These are phyloP conservation scores for Drosophila subobscura DNA, from an alignment of 1,140 invertebrate species.

Conservation along the genomic window DNA sequence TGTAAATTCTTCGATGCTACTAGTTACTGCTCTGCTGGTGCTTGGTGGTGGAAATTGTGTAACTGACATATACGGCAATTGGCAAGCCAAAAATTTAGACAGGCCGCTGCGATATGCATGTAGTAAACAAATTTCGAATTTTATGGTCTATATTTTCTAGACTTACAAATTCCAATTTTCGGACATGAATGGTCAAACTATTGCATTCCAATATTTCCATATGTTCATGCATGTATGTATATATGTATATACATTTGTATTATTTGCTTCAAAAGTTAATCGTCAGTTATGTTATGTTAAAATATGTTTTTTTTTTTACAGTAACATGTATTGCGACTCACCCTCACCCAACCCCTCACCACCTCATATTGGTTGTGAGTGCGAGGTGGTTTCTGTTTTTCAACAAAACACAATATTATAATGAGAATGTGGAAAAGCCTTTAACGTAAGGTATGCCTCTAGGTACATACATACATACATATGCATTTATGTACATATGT, in stretches of 20 bases:
- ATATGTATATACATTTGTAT: not conserved
- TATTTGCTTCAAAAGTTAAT: constrained; percentile 10
- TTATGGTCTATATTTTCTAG: too few relatives aligned
- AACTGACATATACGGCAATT: constrained; percentile 1
- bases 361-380: not conserved
- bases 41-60: constrained; percentile 22
- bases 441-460: constrained; percentile 6
- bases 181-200: too few relatives aligned
- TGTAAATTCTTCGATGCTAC: constrained; percentile 14
- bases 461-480: constrained; percentile 1
- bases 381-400: constrained; percentile 13
- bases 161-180: too few relatives aligned
- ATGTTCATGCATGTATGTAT: not conserved
- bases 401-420: constrained; percentile 25
- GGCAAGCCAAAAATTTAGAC: too few relatives aligned
- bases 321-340: too few relatives aligned
- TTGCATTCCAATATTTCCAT: too few relatives aligned
- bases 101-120: too few relatives aligned
- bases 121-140: too few relatives aligned
- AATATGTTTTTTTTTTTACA: too few relatives aligned
- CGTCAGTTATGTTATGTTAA: not conserved
- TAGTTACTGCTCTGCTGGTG: constrained; percentile 10
- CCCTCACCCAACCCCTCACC: not conserved
- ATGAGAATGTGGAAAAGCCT: constrained; percentile 7
- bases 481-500: constrained; percentile 1